Percentiles rank a stretch among this genome's conserved stretches.
Evolutionary conservation across 2,113 vertebrate genomes (phyloP).

Genomic region (Atherinomorus stipes): DNA sequence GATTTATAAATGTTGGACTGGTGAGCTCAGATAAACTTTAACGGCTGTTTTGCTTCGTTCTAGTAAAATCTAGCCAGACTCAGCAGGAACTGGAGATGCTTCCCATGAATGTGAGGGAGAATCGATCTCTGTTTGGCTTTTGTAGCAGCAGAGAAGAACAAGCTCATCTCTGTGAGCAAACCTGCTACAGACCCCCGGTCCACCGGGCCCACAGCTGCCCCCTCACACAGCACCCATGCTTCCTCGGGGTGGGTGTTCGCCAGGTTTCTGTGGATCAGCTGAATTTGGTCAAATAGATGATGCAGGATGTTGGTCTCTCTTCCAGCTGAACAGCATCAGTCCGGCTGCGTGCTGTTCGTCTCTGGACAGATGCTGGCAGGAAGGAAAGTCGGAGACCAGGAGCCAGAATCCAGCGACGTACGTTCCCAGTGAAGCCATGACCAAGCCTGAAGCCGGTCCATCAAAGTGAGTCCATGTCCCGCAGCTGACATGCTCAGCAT

Average conservation of each 20-base stretch:
- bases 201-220: background rate
- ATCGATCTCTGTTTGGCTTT: background rate
- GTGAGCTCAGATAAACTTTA: background rate
- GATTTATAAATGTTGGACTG: no score
- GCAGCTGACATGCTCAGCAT: no score
- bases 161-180: background rate
- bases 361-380: background rate
- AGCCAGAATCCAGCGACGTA: background rate
- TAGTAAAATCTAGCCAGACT: background rate
- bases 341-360: background rate
- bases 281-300: background rate
- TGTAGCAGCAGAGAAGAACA: background rate
- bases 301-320: background rate
- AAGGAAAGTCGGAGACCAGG: background rate
- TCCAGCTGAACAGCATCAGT: constrained; percentile 22
- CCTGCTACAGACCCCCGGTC: background rate
- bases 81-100: constrained; percentile 3
- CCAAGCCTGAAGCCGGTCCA: no score
- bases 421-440: background rate
- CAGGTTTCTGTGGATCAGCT: background rate
- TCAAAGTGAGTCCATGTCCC: background rate
- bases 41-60: background rate
- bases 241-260: background rate
- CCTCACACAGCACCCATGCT: no score
- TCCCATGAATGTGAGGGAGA: constrained; percentile 1